Conservation (phyloP, 2,113 vertebrate species). For the Xiphophorus maculatus region DNA sequence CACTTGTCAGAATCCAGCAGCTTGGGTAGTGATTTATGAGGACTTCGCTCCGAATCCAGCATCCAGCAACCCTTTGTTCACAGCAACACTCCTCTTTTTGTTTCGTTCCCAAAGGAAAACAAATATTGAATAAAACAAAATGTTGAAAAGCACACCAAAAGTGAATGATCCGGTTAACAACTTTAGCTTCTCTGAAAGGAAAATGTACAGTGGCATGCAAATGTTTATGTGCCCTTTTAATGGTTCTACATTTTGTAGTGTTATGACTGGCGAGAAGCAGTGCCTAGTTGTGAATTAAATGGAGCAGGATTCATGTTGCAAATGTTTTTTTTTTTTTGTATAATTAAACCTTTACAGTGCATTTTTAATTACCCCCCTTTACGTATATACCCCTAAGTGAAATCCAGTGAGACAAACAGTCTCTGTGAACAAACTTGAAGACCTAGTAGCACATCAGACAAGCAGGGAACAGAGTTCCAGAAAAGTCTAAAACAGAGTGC, state of each 20-base stretch:
- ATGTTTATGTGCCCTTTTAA: background rate
- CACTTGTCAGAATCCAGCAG: slow-evolving; percentile 75
- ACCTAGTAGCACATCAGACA: background rate
- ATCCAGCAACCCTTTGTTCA: slow-evolving; percentile 68
- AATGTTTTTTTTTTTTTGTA: too few relatives aligned
- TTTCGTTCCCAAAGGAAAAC: background rate
- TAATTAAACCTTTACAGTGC: too few relatives aligned
- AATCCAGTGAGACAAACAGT: background rate
- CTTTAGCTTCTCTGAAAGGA: background rate
- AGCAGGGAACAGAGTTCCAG: background rate
- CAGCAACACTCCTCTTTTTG: slow-evolving; percentile 5
- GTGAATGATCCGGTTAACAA: background rate
- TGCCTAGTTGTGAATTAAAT: background rate
- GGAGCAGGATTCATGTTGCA: background rate
- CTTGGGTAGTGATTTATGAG: slow-evolving; percentile 77
- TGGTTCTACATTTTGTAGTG: background rate
- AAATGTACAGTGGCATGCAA: background rate
- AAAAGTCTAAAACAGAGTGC: background rate
- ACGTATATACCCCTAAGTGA: background rate
- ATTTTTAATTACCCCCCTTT: too few relatives aligned
- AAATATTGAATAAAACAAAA: slow-evolving; percentile 2
- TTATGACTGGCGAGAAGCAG: background rate
- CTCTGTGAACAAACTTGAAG: background rate
- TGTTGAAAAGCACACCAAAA: background rate
- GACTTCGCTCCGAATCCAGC: slow-evolving; percentile 66